These are phyloP conservation scores for Neodon shergylaensis DNA, from an alignment of 2,113 vertebrate genomes.

Conservation along the genomic window DNA sequence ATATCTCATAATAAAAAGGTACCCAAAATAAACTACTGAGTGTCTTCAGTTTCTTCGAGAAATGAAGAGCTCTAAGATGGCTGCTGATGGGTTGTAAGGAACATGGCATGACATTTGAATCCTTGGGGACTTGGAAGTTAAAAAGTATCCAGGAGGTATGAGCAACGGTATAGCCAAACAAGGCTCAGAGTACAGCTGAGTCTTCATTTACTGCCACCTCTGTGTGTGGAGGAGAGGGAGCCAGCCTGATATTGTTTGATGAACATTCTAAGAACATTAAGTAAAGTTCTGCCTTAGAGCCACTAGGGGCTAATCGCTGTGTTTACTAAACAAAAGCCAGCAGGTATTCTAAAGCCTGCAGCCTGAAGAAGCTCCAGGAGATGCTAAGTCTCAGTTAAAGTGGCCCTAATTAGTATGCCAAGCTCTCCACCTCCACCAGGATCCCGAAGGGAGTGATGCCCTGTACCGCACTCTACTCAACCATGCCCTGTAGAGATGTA, in stretches of 20 bases:
- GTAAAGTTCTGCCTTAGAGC: background rate
- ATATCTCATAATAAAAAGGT: background rate
- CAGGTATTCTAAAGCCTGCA: slow-evolving; percentile 4
- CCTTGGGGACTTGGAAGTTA: background rate
- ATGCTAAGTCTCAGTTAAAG: background rate
- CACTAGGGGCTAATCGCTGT: background rate
- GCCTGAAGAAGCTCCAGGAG: background rate
- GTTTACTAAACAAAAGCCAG: slow-evolving; percentile 48
- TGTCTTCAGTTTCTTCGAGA: background rate
- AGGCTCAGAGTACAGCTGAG: background rate
- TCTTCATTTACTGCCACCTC: background rate
- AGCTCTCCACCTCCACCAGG: background rate
- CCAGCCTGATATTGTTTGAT: background rate
- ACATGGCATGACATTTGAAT: background rate
- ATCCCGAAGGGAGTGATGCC: background rate
- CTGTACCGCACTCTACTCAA: background rate
- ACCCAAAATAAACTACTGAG: background rate
- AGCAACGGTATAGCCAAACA: background rate
- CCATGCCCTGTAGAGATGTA: background rate
- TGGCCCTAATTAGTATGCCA: background rate
- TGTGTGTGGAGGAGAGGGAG: background rate
- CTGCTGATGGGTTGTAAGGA: background rate
- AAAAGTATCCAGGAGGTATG: background rate
- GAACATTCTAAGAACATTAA: background rate
- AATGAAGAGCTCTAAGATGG: background rate